phyloP scores from a whole-genome alignment of 2,888 invertebrate genomes.

The Parnassius smintheus region DNA sequence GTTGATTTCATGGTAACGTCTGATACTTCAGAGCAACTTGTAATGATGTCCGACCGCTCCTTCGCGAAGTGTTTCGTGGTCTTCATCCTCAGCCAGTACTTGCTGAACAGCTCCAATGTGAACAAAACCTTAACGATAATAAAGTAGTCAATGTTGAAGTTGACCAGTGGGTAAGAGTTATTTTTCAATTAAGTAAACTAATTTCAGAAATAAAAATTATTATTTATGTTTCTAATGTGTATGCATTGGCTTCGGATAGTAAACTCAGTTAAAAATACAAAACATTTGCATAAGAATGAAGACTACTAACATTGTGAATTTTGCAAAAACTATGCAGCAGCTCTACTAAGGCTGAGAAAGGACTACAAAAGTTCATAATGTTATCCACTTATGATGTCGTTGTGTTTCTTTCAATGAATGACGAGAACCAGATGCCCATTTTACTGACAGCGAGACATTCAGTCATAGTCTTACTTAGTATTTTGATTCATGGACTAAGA shows the following conservation, averaged over 20 bases:
- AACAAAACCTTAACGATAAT: neutral
- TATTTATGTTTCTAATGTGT: too few relatives aligned
- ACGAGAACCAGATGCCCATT: too few relatives aligned
- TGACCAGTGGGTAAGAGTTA: neutral
- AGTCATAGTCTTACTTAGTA: too few relatives aligned
- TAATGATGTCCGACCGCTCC: conserved; percentile 51
- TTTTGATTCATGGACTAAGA: too few relatives aligned
- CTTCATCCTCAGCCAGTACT: conserved; percentile 48
- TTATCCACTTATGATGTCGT: neutral
- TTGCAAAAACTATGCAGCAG: too few relatives aligned
- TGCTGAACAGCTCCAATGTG: conserved; percentile 8
- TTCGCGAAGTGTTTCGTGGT: conserved; percentile 56
- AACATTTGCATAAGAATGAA: too few relatives aligned
- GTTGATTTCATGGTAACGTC: neutral
- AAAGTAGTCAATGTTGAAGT: neutral
- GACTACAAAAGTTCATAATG: neutral
- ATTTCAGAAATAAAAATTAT: too few relatives aligned
- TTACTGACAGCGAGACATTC: too few relatives aligned
- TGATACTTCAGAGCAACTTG: conserved; percentile 40
- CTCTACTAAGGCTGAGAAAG: neutral
- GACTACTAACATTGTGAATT: too few relatives aligned
- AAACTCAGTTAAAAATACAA: neutral
- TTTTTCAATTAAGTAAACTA: neutral
- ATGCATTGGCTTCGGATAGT: neutral
- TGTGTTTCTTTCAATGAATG: too few relatives aligned